Evolutionary conservation across 2,888 invertebrate species (phyloP).

Genomic region (Leptinotarsa peninsularis): DNA sequence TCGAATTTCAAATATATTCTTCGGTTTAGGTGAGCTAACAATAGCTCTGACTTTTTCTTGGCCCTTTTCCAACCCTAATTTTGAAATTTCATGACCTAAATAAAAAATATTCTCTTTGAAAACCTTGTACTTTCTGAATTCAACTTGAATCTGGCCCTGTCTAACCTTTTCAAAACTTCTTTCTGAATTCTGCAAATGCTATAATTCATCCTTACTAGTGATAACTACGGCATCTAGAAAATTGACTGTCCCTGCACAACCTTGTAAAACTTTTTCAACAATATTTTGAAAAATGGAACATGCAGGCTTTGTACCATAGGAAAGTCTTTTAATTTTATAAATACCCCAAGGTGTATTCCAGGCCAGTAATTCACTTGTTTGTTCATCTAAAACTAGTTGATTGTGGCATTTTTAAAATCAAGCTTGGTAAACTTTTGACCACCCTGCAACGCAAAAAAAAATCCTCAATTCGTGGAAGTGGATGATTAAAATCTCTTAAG

Average conservation of each 20-base stretch:
- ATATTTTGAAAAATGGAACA: constrained; percentile 61
- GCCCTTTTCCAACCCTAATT: no score
- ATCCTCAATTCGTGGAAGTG: constrained; percentile 5
- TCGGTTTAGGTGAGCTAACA: no score
- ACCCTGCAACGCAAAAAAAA: constrained; percentile 2
- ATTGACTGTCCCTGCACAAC: constrained; percentile 37
- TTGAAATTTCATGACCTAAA: no score
- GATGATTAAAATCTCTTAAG: background rate
- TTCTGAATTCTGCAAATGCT: constrained; percentile 37
- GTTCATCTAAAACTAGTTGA: constrained; percentile 45
- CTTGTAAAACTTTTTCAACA: constrained; percentile 46
- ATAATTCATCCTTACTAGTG: constrained; percentile 40
- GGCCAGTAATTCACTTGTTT: constrained; percentile 56
- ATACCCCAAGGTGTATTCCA: constrained; percentile 40
- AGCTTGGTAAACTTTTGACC: constrained; percentile 45
- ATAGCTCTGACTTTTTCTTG: no score
- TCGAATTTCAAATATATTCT: no score
- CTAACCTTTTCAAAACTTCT: constrained; percentile 28
- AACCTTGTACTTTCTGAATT: constrained; percentile 40
- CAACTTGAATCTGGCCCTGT: constrained; percentile 45
- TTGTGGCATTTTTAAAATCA: constrained; percentile 52
- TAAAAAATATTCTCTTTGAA: no score
- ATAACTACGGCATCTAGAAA: constrained; percentile 50
- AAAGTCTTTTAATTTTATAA: constrained; percentile 47
- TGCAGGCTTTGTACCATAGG: constrained; percentile 58